Percentiles rank a stretch among this genome's conserved stretches.
These are phyloP conservation scores for Sarcoramphus papa DNA, from an alignment of 2,797 vertebrate species.

Conservation along the genomic window DNA sequence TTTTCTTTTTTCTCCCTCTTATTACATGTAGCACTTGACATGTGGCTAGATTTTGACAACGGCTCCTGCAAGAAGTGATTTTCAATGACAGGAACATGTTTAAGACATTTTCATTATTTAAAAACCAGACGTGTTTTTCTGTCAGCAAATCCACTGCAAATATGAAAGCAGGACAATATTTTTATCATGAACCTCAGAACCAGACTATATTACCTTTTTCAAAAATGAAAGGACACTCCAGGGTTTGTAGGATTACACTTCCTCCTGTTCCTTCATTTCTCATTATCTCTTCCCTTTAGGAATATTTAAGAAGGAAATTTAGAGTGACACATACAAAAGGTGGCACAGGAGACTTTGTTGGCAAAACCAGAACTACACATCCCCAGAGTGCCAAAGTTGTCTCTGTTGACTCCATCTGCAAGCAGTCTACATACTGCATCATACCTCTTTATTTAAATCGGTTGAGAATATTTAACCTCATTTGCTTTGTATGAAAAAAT, in stretches of 20 bases:
- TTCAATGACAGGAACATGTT: neutral
- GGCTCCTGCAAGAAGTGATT: neutral
- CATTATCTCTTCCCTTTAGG: neutral
- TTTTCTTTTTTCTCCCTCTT: fast-evolving
- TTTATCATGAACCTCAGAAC: neutral
- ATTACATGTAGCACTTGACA: neutral
- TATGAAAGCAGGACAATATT: neutral
- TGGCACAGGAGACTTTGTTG: neutral
- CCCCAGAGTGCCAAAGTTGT: neutral
- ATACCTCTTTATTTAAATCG: neutral
- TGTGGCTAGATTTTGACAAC: neutral
- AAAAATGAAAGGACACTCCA: neutral
- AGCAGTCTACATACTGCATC: neutral
- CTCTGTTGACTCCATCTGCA: neutral
- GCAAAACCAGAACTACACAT: neutral
- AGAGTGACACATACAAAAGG: neutral
- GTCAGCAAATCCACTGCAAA: neutral
- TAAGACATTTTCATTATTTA: slow-evolving; percentile 33
- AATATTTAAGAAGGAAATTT: neutral
- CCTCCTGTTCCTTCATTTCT: neutral
- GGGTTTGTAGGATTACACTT: neutral
- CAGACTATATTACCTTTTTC: neutral
- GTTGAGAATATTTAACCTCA: neutral
- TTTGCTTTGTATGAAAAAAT: neutral
- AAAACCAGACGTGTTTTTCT: neutral